Conservation (phyloP, 2,888 invertebrate species). For the Salticus scenicus region DNA sequence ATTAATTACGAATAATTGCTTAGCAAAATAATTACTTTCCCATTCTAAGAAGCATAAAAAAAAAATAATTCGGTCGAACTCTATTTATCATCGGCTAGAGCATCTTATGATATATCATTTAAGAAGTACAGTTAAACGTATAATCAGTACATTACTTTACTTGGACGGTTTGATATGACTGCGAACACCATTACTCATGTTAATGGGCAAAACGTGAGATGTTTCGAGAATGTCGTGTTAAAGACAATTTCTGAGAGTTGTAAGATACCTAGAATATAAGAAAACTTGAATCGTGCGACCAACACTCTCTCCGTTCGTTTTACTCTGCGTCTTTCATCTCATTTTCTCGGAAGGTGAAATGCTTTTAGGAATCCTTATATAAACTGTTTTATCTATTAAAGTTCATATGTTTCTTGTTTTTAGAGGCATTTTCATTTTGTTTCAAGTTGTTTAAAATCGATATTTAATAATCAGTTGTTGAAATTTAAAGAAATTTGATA, state of each 20-base stretch:
- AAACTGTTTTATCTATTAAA: too few relatives aligned
- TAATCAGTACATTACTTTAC: constrained; percentile 8
- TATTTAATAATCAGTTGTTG: too few relatives aligned
- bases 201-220: constrained; percentile 13
- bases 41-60: neutral
- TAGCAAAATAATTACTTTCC: neutral
- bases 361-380: too few relatives aligned
- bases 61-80: neutral
- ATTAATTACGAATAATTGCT: neutral
- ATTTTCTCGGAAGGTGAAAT: too few relatives aligned
- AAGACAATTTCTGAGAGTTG: constrained; percentile 5
- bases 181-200: constrained; percentile 9
- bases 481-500: too few relatives aligned
- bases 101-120: constrained; percentile 17
- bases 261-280: neutral
- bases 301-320: too few relatives aligned
- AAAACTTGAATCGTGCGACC: neutral
- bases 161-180: neutral
- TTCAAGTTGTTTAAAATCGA: too few relatives aligned
- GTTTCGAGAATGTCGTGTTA: neutral
- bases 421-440: too few relatives aligned
- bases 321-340: too few relatives aligned
- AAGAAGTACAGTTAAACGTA: constrained; percentile 20
- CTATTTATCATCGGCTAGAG: neutral
- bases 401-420: too few relatives aligned